These are phyloP conservation scores for Pyrrhia umbra DNA, from an alignment of 2,888 invertebrate species.

Conservation along the genomic window DNA sequence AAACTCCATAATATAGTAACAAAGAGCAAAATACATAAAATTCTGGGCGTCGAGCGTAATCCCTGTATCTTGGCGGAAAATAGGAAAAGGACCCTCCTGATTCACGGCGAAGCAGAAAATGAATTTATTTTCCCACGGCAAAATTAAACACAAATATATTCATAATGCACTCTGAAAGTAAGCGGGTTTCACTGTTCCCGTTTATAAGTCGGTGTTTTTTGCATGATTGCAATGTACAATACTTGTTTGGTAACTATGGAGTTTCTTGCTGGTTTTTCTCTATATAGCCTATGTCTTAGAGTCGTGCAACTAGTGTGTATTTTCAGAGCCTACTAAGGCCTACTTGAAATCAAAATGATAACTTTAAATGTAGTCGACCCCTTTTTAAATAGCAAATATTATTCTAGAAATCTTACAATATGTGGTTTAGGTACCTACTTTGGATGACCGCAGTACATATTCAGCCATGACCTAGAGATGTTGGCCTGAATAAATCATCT, in stretches of 20 bases:
- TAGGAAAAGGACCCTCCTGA: slow-evolving; percentile 77
- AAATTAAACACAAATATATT: slow-evolving; percentile 78
- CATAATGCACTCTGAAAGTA: slow-evolving; percentile 53
- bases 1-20: slow-evolving; percentile 64
- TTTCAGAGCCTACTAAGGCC: too few relatives aligned
- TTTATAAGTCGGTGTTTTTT: slow-evolving; percentile 23
- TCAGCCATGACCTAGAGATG: not conserved
- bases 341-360: too few relatives aligned
- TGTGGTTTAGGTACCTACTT: too few relatives aligned
- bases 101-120: slow-evolving; percentile 75
- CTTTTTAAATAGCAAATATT: too few relatives aligned
- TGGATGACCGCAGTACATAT: too few relatives aligned
- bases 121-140: slow-evolving; percentile 76
- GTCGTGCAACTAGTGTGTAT: too few relatives aligned
- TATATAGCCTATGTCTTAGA: too few relatives aligned
- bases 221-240: slow-evolving; percentile 14
- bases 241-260: not conserved
- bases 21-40: slow-evolving; percentile 74
- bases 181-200: slow-evolving; percentile 35
- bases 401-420: too few relatives aligned
- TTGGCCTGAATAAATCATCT: not conserved
- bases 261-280: not conserved
- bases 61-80: slow-evolving; percentile 75
- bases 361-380: too few relatives aligned
- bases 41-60: slow-evolving; percentile 70